These are phyloP conservation scores for Apodemus sylvaticus DNA, from an alignment of 2,113 vertebrate genomes.

Conservation along the genomic window DNA sequence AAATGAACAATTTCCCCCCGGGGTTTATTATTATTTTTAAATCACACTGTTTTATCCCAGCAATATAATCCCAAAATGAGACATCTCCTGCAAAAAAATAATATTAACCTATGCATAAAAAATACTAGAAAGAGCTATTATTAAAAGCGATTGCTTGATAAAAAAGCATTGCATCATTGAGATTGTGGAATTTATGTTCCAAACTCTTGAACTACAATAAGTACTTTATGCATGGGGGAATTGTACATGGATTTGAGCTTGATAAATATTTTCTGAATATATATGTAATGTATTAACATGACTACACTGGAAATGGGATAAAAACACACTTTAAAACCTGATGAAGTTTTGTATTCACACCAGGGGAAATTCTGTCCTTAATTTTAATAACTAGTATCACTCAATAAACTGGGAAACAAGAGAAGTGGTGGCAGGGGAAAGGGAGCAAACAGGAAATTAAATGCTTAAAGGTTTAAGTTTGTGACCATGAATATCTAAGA, in stretches of 20 bases:
- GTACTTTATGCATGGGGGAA: neutral
- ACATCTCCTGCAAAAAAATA: neutral
- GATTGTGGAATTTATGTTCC: neutral
- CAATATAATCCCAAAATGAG: neutral
- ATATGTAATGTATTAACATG: neutral
- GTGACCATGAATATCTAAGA: neutral
- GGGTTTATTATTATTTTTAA: neutral
- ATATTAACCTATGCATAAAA: neutral
- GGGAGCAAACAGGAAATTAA: neutral
- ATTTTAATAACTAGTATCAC: neutral
- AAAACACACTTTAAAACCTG: neutral
- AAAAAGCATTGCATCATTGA: neutral
- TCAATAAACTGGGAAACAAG: neutral
- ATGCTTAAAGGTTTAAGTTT: neutral
- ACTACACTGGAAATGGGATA: neutral
- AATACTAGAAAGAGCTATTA: neutral
- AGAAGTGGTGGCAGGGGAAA: fast-evolving
- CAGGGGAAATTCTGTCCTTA: neutral
- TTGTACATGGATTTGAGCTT: neutral
- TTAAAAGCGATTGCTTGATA: neutral
- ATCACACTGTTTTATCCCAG: neutral
- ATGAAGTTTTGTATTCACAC: neutral
- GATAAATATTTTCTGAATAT: neutral
- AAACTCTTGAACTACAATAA: neutral
- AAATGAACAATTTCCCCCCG: neutral